Evolutionary conservation across 2,888 invertebrate genomes (phyloP), one percentile per base, ranked within the genome.

Genomic region (Ceratothoa steindachneri): DNA sequence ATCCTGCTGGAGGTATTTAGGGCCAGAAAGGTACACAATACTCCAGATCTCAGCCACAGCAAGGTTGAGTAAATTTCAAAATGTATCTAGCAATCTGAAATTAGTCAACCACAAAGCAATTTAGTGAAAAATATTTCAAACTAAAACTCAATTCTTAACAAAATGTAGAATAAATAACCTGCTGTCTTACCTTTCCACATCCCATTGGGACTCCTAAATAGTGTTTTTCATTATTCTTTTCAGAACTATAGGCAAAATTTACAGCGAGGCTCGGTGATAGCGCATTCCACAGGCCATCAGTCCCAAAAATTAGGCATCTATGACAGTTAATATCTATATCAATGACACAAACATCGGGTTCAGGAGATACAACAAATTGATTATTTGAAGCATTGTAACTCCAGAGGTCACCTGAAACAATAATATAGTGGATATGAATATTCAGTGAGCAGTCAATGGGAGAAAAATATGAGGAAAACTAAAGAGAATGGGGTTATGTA

Each of bases 261-360:
- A 96, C 93, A 0, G 96, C 93, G 80, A 90, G 90, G 81, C 91
- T 89, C 0, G 95, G 89, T 0, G 90, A 89, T 80, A 98, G 86
- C 89, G 98, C 95, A 85, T 99, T 98, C 92, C 95, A 98, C 41
- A 98, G 86, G 0, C 98, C 98, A 85, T 99, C 98, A 0, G 97
- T 96, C 71, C 96, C 97, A 82, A 98, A 91, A 81, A 98, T 92
- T 55, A 98, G 87, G 86, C 97, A 98, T 81, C 92, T 85, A 79
- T 86, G 86, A 29, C 86, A 89, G 69, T 89, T 87, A 15, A 93
- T 89, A 84, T 95, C 91, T 81, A 95, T 91, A 79, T 90, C 88
- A 77, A 93, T 86, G 1, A 96, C 95, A 75, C 90, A 89, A 12
- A 97, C 93, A 86, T 99, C 98, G 0, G 98, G 98, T 84, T 95